phyloP scores from a whole-genome alignment of 2,797 vertebrate genomes.

The Hyperoplus lanceolatus region DNA sequence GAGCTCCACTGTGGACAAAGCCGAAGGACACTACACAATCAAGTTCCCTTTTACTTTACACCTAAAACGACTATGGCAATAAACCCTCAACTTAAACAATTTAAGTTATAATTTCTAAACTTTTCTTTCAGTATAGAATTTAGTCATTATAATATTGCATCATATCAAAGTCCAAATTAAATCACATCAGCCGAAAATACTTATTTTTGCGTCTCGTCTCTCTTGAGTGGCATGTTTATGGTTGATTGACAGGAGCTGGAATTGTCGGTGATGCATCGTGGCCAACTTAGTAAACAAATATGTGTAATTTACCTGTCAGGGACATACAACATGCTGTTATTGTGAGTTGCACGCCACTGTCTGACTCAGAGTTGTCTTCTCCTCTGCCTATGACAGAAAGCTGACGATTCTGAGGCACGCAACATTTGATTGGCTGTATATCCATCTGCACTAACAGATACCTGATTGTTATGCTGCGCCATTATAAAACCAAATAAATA shows the following conservation, averaged over 20 bases:
- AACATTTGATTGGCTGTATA: not conserved
- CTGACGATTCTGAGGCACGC: not conserved
- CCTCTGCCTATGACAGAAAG: not conserved
- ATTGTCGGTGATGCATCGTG: not conserved
- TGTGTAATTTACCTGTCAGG: not conserved
- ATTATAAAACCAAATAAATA: not conserved
- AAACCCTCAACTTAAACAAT: conserved; percentile 1
- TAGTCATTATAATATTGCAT: too few relatives aligned
- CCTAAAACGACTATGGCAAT: conserved; percentile 25
- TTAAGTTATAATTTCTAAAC: not conserved
- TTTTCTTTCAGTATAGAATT: not conserved
- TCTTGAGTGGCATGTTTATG: not conserved
- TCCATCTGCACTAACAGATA: not conserved
- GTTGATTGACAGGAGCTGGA: not conserved
- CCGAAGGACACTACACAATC: conserved; percentile 45
- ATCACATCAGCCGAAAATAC: too few relatives aligned
- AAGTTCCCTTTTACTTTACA: conserved; percentile 31
- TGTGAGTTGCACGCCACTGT: not conserved
- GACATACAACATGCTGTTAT: not conserved
- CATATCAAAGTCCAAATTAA: not conserved
- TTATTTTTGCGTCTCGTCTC: not conserved
- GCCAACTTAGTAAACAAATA: not conserved
- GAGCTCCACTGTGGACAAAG: conserved; percentile 42
- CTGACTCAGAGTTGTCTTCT: not conserved
- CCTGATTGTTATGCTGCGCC: not conserved